A percentile compares a stretch with the other conserved stretches of the same genome.
Conservation (phyloP, 2,888 invertebrate genomes). For the Ennomos fuscantarius region DNA sequence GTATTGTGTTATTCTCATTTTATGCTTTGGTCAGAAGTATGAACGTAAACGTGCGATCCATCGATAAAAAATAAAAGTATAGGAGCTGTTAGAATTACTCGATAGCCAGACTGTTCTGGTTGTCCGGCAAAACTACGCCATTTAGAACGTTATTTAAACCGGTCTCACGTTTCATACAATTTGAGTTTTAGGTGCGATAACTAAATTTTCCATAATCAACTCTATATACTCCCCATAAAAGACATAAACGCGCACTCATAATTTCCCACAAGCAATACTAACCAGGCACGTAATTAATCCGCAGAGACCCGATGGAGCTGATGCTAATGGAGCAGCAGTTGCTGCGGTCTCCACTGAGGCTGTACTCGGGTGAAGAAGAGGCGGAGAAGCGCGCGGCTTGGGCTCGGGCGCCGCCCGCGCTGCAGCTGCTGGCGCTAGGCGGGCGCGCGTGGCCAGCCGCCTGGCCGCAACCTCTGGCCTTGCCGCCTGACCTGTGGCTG, state of each 20-base stretch:
- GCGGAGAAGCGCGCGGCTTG: constrained; percentile 84
- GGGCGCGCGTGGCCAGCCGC: constrained; percentile 94
- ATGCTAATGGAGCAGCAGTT: constrained; percentile 92
- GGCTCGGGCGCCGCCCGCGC: constrained; percentile 79
- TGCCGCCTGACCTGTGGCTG: constrained; percentile 96
- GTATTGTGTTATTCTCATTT: no score
- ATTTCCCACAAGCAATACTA: constrained; percentile 4
- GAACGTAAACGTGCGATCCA: no score
- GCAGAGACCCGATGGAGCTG: constrained; percentile 92
- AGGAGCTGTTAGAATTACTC: no score
- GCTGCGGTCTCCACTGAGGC: constrained; percentile 86
- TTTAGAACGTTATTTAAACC: no score
- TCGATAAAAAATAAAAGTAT: no score
- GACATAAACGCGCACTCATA: constrained; percentile 31
- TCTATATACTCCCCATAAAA: constrained; percentile 24
- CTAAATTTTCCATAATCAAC: constrained; percentile 1
- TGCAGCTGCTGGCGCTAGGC: constrained; percentile 81
- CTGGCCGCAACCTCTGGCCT: constrained; percentile 92
- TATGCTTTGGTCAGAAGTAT: no score
- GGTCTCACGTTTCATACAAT: no score
- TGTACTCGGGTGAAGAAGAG: constrained; percentile 87
- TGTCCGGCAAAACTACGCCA: no score
- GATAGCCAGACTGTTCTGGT: no score
- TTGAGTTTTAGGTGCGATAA: not conserved
- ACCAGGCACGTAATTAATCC: constrained; percentile 49